Evolutionary conservation across 2,797 vertebrate genomes (phyloP).

Genomic region (Enteromius paludinosus): DNA sequence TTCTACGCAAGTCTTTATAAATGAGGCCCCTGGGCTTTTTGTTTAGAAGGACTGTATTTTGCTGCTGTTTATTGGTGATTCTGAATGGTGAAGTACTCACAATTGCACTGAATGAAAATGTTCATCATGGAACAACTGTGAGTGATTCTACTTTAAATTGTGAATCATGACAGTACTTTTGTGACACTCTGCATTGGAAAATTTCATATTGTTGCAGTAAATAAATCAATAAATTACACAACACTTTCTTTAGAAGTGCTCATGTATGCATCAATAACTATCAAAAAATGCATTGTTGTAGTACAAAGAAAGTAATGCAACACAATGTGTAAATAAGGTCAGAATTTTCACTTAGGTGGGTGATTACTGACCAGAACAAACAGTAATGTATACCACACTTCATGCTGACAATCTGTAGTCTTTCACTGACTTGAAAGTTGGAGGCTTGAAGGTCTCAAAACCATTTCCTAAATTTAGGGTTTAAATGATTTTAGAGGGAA

Average conservation of each 20-base stretch:
- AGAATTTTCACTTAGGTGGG: too few relatives aligned
- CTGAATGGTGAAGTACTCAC: background rate
- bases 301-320: background rate
- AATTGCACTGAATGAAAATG: background rate
- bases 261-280: background rate
- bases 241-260: background rate
- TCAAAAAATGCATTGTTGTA: background rate
- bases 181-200: background rate
- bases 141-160: background rate
- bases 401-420: background rate
- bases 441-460: background rate
- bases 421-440: background rate
- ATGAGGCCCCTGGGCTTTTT: background rate
- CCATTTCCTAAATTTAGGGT: background rate
- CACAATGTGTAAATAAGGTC: background rate
- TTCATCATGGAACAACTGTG: background rate
- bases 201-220: background rate
- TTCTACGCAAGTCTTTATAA: too few relatives aligned
- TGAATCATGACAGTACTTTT: background rate
- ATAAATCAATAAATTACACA: background rate
- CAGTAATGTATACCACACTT: background rate
- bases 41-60: background rate
- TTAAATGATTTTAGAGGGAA: slow-evolving; percentile 43
- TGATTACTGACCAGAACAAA: background rate
- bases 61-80: background rate